phyloP scores from a whole-genome alignment of 1,140 invertebrate genomes.

The Manduca sexta region DNA sequence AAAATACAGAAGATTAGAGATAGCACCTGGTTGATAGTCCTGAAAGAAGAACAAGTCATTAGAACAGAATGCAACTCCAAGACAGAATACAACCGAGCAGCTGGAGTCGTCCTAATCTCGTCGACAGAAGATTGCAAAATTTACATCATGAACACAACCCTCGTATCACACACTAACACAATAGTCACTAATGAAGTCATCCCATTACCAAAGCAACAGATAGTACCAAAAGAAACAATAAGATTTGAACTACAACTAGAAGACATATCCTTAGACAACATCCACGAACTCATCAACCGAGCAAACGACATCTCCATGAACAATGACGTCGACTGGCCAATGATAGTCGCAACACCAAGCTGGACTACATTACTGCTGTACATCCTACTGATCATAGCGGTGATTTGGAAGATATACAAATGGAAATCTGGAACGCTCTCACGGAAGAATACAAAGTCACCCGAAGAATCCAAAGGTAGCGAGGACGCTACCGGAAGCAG shows the following conservation, averaged over 20 bases:
- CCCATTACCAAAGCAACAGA: constrained; percentile 1
- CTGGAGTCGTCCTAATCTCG: neutral
- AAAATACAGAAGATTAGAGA: constrained; percentile 75
- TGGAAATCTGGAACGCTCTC: neutral
- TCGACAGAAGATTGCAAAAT: constrained; percentile 1
- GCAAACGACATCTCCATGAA: neutral
- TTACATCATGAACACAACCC: neutral
- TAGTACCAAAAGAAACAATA: neutral
- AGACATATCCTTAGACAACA: constrained; percentile 6
- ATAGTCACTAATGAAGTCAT: constrained; percentile 1
- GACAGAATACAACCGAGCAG: constrained; percentile 1
- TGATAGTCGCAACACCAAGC: constrained; percentile 2
- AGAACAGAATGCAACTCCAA: constrained; percentile 1
- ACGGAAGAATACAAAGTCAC: neutral
- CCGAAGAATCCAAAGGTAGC: neutral
- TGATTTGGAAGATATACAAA: constrained; percentile 2
- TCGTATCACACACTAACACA: neutral
- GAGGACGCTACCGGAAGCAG: constrained; percentile 9
- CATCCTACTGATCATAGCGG: neutral
- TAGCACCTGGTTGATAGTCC: constrained; percentile 69
- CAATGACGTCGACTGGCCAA: neutral
- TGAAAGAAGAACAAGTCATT: constrained; percentile 2
- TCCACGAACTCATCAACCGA: constrained; percentile 2
- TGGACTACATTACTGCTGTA: constrained; percentile 5
- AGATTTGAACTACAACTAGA: neutral